A percentile compares a stretch with the other conserved stretches of the same genome.
Evolutionary conservation across 2,888 invertebrate species (phyloP).

Genomic region (Himalopsyche tibetana): DNA sequence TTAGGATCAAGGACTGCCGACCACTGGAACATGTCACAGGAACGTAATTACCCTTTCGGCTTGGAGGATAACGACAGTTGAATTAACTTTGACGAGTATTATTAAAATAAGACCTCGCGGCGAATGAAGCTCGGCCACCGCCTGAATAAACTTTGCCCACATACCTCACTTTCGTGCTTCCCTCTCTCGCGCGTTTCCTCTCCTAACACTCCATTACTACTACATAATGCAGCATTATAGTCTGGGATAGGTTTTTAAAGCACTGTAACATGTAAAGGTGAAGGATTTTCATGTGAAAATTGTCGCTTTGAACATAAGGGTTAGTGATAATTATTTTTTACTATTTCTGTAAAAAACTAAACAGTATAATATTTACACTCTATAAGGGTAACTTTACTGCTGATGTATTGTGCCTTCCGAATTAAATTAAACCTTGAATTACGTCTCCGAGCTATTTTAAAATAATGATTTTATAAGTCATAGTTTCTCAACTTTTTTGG

Average conservation of each 20-base stretch:
- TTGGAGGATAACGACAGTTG: conserved; percentile 63
- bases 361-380: too few species aligned
- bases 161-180: not conserved
- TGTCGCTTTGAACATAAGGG: too few species aligned
- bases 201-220: not conserved
- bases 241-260: not conserved
- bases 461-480: too few species aligned
- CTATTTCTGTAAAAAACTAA: too few species aligned
- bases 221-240: not conserved
- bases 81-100: conserved; percentile 65
- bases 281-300: not conserved
- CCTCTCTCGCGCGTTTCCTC: too few species aligned
- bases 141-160: not conserved
- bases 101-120: conserved; percentile 61
- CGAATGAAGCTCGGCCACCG: conserved; percentile 28
- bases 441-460: too few species aligned
- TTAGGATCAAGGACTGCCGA: conserved; percentile 52
- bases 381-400: too few species aligned
- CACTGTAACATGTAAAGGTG: not conserved
- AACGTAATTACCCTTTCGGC: conserved; percentile 62
- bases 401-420: too few species aligned
- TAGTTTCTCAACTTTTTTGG: too few species aligned
- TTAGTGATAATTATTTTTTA: too few species aligned
- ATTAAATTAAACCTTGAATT: too few species aligned
- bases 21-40: conserved; percentile 52